A percentile compares a stretch with the other conserved stretches of the same genome.
These are phyloP conservation scores for Dicerorhinus sumatrensis DNA, from an alignment of 2,113 vertebrate species.

Conservation along the genomic window DNA sequence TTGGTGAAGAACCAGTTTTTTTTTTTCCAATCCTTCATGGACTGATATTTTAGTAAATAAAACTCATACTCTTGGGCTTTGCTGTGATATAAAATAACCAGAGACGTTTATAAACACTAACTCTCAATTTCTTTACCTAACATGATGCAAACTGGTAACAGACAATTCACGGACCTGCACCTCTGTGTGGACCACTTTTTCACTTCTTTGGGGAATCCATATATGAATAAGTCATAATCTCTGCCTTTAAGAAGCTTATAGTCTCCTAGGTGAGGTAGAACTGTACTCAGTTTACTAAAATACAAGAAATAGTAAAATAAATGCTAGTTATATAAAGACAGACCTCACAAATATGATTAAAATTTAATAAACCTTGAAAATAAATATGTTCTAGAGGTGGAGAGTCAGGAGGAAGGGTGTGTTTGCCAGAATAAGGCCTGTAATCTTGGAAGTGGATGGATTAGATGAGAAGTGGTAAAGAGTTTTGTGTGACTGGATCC, in stretches of 20 bases:
- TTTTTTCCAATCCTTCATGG: background rate
- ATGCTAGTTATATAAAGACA: background rate
- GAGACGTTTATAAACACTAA: background rate
- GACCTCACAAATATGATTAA: background rate
- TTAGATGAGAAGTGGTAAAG: background rate
- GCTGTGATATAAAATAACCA: background rate
- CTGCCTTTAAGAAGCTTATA: background rate
- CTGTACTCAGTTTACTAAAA: background rate
- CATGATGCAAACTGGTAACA: background rate
- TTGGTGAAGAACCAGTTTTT: background rate
- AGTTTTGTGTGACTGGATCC: background rate
- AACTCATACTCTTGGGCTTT: background rate
- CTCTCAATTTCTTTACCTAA: background rate
- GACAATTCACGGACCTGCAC: background rate
- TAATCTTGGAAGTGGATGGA: background rate
- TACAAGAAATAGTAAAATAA: background rate
- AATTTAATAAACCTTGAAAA: background rate
- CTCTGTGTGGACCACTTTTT: background rate
- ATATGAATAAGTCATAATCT: background rate
- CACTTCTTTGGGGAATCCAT: background rate
- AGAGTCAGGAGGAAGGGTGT: background rate
- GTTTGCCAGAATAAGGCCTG: background rate
- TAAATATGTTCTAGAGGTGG: background rate
- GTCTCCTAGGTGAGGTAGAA: background rate
- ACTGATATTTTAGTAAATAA: background rate